phyloP scores from a whole-genome alignment of 2,113 vertebrate species.

The Nyctibius bracteatus region DNA sequence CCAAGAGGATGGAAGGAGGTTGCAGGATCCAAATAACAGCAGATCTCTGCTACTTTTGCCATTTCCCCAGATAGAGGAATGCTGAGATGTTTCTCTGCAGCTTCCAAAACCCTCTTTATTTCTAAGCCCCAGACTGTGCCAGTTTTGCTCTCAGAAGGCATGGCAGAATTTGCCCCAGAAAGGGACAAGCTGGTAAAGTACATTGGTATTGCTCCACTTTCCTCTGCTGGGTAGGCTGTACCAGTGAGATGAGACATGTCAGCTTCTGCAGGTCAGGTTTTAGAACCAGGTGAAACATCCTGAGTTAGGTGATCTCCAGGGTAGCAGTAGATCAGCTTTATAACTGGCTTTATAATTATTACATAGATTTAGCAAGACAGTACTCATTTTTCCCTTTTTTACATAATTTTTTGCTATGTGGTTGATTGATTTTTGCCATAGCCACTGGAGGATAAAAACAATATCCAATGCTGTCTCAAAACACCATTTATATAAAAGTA shows the following conservation, averaged over 20 bases:
- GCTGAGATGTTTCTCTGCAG: not conserved
- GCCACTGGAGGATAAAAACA: not conserved
- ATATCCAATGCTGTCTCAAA: not conserved
- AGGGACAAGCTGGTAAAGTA: not conserved
- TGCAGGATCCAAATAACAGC: not conserved
- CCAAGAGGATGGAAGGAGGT: not conserved
- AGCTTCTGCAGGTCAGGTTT: not conserved
- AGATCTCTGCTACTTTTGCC: not conserved
- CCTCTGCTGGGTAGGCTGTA: not conserved
- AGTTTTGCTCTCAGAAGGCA: not conserved
- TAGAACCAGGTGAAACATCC: not conserved
- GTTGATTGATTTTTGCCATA: not conserved
- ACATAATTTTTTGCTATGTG: not conserved
- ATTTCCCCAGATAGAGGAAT: not conserved
- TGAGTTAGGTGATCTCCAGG: not conserved
- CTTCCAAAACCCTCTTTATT: not conserved
- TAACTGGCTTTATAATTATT: not conserved
- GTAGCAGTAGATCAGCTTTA: not conserved
- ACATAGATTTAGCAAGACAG: not conserved
- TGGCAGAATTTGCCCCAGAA: not conserved
- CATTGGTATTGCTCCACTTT: not conserved
- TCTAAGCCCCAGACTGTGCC: not conserved
- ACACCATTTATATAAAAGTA: not conserved
- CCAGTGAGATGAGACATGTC: not conserved
- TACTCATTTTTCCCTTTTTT: not conserved